Evolutionary conservation across 2,797 vertebrate species (phyloP), one percentile per base, ranked within the genome.

Genomic region (Anniella stebbinsi): DNA sequence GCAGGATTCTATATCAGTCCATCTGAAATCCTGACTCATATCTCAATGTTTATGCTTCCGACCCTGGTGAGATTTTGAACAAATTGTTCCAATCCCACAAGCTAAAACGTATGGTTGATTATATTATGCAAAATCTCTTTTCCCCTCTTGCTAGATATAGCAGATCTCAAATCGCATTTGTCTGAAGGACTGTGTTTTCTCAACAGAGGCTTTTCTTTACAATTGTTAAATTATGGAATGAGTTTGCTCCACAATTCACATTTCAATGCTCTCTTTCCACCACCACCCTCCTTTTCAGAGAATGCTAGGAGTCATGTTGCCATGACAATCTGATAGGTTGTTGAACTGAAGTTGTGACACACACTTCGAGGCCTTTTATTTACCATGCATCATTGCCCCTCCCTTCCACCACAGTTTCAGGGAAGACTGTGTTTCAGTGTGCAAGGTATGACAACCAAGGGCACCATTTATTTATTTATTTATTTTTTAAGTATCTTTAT

Each of bases 281-380:
- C 25, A 10, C 6, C 25, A 23, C 45, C 2, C 57, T 67, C 1
- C 6, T 72, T n/a, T 30, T 97, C 96, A 95, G 91, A 95, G 94
- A 96, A 94, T 82, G 94, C 86, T 96, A 96, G 95, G 93, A 91
- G 95, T 97, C 93, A 15, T 86, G 96, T 97, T 97, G 97, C 96
- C 97, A 97, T 97, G 95, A 95, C 95, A 96, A 97, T 96, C 94
- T 92, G 94, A 95, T 88, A 89, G 92, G 93, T 92, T 94, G 92
- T 92, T 92, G 93, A 83, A 91, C 90, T 95, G 92, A 95, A 96
- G 96, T 95, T 91, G 91, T 96, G 95, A 95, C 93, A 95, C 96
- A 96, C 95, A 87, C 91, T 90, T 91, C 78, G 1, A 84, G 92
- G 91, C 93, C 94, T 96, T 93, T 95, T 94, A 90, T 96, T 96